Evolutionary conservation across 1,140 invertebrate species (phyloP), one percentile per base, ranked within the genome.

Genomic region (Condylostylus longicornis): DNA sequence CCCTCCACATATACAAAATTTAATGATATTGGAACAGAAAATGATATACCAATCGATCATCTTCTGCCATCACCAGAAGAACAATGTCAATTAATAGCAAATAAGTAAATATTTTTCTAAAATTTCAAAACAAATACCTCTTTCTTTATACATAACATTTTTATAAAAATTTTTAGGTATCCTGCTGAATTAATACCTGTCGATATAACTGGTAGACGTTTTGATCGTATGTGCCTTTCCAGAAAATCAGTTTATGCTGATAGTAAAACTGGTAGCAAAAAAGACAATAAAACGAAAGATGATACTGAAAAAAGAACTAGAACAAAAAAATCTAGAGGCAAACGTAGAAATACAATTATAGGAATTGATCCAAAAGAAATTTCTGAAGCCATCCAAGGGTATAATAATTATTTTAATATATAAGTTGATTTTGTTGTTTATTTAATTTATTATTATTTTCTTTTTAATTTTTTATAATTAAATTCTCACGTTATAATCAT

Each of bases 311-410:
- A 78, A 53, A 64, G 79, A 47, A 79, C 75, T n/a, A 67, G 77
- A 42, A 72, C 72, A 23, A 67, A 79, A 41, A 79, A 79, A 63
- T 72, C 77, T 39, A 68, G 80, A 44, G 77, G 75, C 58, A 83
- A 83, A 64, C 72, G 85, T 70, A 69, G 85, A 58, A 89, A 88
- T 58, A 89, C 85, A 46, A 83, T 89, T 53, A 83, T 84, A 44
- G 83, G 84, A 48, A 85, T 79, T 44, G 81, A 84, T 70, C 76
- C 82, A 50, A 83, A 82, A 64, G 82, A 86, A 68, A 78, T 86
- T 62, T 71, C 75, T 62, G 75, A 80, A 62, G 78, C 77, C 55
- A 68, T 79, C 44, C 76, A 74, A 65, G 77, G 75, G 77, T 81
- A 70, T 72, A 75, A 74, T 63, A 57, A 42, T 30, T 48, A 53